Base-by-base conservation (phyloP, 2,888 invertebrate species). In the Halocaridina rubra region DNA sequence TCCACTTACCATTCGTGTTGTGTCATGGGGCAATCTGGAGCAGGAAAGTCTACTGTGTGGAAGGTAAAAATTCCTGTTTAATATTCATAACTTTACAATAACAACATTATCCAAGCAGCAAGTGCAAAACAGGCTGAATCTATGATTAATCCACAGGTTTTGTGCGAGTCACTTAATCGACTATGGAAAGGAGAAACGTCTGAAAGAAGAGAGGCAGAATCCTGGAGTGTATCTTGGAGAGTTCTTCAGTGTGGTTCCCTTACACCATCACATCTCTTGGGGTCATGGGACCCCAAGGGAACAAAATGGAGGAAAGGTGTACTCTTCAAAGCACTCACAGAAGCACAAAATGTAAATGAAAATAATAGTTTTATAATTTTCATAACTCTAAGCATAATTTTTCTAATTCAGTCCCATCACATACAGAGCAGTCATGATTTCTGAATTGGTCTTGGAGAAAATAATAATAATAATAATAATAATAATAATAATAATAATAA, bases 21-120 rank as follows among this genome's bases (percentile, higher is more conserved):
- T 32, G 64, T 84, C 74, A 79, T 24, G 72, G 79, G 46, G 13
- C 75, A 78, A 33, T 67, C 84, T 1, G 84, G 79, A 24, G 39
- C 74, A 24, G 84, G 84, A 13, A 84, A 84, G 33, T 67, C 84
- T n/a, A 74, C 79, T 22, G 74, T 84, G 39, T 84, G 78, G 79
- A 84, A 79, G 84, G 84, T 84, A 30, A 84, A n/a, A 30, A 5
- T 0, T n/a, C 53, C 19, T 53, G 7, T 39, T 39, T 13, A 64
- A 39, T 27, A 5, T 10, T 22, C 27, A 75, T 10, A 27, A 53
- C 16, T 10, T n/a, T 10, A 5, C 10, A 75, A 7, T 13, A 76
- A 19, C 29, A n/a, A 29, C 16, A 75, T 8, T 3, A 16, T 4
- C 19, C n/a, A 2, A 19, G 4, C 24, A n/a, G n/a, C n/a, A n/a